phyloP scores from a whole-genome alignment of 2,888 invertebrate genomes.

The Apocheima hispidaria region DNA sequence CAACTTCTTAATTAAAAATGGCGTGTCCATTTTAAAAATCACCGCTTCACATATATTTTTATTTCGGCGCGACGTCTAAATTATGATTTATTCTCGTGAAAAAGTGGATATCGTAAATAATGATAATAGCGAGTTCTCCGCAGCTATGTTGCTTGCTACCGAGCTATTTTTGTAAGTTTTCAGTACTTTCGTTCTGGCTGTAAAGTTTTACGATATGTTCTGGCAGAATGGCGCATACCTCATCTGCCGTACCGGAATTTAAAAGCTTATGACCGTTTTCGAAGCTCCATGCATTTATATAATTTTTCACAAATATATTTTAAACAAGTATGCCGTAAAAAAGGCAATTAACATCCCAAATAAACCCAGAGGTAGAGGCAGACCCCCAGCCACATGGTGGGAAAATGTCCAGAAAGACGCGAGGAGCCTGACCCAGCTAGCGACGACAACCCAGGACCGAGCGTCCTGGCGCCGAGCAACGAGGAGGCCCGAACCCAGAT shows the following conservation, averaged over 20 bases:
- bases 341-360: too few species aligned
- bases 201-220: constrained; percentile 75
- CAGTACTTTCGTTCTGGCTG: constrained; percentile 63
- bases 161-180: constrained; percentile 66
- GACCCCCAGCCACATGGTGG: too few species aligned
- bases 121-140: constrained; percentile 43
- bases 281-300: too few species aligned
- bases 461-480: too few species aligned
- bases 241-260: constrained; percentile 33
- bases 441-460: too few species aligned
- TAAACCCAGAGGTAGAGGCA: too few species aligned
- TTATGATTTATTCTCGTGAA: constrained; percentile 45
- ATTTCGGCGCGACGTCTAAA: constrained; percentile 40
- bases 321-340: too few species aligned
- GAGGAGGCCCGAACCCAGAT: too few species aligned
- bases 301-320: too few species aligned
- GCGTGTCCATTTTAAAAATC: constrained; percentile 21
- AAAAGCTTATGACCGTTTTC: constrained; percentile 31
- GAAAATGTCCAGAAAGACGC: too few species aligned
- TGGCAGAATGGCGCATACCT: constrained; percentile 54
- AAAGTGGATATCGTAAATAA: constrained; percentile 45
- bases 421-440: too few species aligned
- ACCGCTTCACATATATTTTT: constrained; percentile 36
- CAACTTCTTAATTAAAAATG: constrained; percentile 19
- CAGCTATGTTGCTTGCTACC: constrained; percentile 49